These are phyloP conservation scores for Crax fasciolata DNA, from an alignment of 2,797 vertebrate genomes.

Conservation along the genomic window DNA sequence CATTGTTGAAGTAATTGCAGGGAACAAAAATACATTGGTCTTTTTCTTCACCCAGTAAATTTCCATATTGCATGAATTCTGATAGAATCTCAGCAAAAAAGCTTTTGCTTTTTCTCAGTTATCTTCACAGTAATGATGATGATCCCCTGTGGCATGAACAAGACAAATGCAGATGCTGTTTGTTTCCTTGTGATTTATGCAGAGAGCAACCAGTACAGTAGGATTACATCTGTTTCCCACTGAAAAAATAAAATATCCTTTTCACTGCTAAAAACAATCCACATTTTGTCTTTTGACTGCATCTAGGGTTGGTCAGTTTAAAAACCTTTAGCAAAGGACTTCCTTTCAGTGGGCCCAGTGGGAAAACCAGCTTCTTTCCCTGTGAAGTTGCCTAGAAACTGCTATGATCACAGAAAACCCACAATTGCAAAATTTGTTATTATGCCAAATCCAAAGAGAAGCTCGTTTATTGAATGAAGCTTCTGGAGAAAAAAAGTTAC, in stretches of 20 bases:
- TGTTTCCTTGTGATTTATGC: conserved; percentile 62
- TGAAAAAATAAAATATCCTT: conserved; percentile 30
- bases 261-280: conserved; percentile 40
- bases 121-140: conserved; percentile 57
- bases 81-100: conserved; percentile 57
- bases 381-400: conserved; percentile 41
- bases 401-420: conserved; percentile 20
- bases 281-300: conserved; percentile 58
- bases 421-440: conserved; percentile 45
- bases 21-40: background rate
- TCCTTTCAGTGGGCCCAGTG: background rate
- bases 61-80: conserved; percentile 57
- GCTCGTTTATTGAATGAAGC: conserved; percentile 1
- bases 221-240: conserved; percentile 58
- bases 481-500: background rate
- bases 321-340: conserved; percentile 5
- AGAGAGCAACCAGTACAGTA: conserved; percentile 42
- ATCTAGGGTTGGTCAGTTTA: conserved; percentile 13
- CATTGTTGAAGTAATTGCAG: conserved; percentile 42
- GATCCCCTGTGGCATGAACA: conserved; percentile 65
- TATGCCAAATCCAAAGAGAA: conserved; percentile 24
- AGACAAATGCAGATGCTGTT: conserved; percentile 70
- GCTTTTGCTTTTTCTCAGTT: conserved; percentile 52
- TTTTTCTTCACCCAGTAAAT: conserved; percentile 50
- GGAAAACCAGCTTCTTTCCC: background rate